phyloP scores from a whole-genome alignment of 2,888 invertebrate genomes.

The Drosophila bunnanda region DNA sequence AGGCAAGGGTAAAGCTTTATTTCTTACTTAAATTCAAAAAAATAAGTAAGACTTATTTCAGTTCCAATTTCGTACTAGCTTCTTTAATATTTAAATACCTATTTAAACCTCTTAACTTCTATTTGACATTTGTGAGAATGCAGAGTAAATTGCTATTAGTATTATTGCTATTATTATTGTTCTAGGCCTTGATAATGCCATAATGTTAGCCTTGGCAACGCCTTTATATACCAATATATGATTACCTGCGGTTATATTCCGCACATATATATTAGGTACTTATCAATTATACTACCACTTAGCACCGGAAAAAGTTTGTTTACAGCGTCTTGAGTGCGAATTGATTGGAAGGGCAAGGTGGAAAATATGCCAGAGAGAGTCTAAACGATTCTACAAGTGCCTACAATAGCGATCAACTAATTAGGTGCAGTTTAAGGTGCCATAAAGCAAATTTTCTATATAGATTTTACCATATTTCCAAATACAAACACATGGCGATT shows the following conservation, averaged over 20 bases:
- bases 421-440: not conserved
- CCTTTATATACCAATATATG: conserved; percentile 3
- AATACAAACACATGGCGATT: not conserved
- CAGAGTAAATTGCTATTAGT: conserved; percentile 8
- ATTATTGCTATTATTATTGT: conserved; percentile 10
- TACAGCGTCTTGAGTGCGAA: conserved; percentile 32
- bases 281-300: conserved; percentile 42
- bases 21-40: too few species aligned
- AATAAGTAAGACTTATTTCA: too few species aligned
- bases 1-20: too few species aligned
- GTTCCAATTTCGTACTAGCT: too few species aligned
- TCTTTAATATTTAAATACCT: too few species aligned
- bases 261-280: conserved; percentile 1
- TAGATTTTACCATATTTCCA: not conserved
- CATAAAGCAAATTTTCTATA: not conserved
- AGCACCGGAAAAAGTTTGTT: conserved; percentile 30
- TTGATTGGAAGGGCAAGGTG: conserved; percentile 13
- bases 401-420: not conserved
- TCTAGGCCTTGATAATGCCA: conserved; percentile 12
- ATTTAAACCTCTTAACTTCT: conserved; percentile 19
- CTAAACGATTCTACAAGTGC: not conserved
- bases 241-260: conserved; percentile 18
- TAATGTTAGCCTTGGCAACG: conserved; percentile 30
- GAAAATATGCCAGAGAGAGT: conserved; percentile 3
- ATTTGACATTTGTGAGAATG: conserved; percentile 22